phyloP scores from a whole-genome alignment of 2,797 vertebrate genomes.

The Halcyon badia region DNA sequence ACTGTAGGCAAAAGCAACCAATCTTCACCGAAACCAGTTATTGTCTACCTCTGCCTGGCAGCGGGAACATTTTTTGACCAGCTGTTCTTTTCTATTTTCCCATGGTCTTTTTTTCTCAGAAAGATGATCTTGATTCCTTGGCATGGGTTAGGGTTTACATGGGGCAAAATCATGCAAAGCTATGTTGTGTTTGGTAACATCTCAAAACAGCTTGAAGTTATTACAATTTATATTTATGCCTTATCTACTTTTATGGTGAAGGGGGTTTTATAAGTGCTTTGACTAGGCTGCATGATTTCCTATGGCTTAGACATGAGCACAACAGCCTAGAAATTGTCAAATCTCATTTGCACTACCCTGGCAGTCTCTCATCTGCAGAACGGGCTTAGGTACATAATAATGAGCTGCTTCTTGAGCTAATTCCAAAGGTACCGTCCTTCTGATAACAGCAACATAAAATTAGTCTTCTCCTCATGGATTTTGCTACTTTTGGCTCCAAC shows the following conservation, averaged over 20 bases:
- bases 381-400: background rate
- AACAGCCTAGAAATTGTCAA: background rate
- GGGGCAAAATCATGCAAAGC: background rate
- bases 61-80: background rate
- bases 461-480: background rate
- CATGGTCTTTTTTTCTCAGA: background rate
- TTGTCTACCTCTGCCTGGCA: background rate
- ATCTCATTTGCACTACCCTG: background rate
- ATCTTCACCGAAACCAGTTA: background rate
- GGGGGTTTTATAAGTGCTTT: background rate
- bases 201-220: background rate
- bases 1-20: background rate
- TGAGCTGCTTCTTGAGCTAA: background rate
- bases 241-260: background rate
- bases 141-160: accelerated
- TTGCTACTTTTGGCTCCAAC: background rate
- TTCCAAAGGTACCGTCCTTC: background rate
- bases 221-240: background rate
- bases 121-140: background rate
- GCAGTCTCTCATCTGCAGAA: background rate
- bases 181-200: background rate
- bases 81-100: background rate
- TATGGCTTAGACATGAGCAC: background rate
- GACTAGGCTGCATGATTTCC: background rate
- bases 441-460: background rate